Base-by-base conservation (phyloP, 2,888 invertebrate species). In the Acanthopleura granulata region DNA sequence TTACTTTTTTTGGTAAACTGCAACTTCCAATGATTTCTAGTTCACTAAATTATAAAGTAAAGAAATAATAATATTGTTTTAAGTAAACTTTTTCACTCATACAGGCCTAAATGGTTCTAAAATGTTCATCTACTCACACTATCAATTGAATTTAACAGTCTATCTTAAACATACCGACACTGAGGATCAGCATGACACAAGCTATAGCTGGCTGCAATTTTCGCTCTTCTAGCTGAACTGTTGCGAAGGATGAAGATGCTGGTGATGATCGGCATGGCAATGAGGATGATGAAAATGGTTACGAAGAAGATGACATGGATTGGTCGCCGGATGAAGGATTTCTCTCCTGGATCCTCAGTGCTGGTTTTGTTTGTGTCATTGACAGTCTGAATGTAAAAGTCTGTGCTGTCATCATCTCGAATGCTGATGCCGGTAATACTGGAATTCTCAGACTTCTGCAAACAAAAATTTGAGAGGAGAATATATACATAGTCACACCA, bases 281-380 rank as follows among this genome's bases (percentile, higher is more conserved):
- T 66, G 3, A 66, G 66, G 16, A 66, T 66, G 66, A 66, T 66
- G 66, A 66, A 66, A 27, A 66, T 27, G 25, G 66, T 66, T 9
- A 66, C 25, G 66, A 66, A 66, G 29, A 66, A 66, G 29, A 66
- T 66, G 66, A 66, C 29, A 14, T 66, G 66, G 29, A 66, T 66
- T 66, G 66, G 66, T 27, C 66, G 66, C 18, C 14, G 66, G 22
- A 66, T 66, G 25, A 9, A 66, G 29, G 29, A 66, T 25, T 27
- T 66, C 9, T 66, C 29, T 25, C 29, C 66, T 16, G 25, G 22
- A 27, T 66, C 66, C 29, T 66, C 66, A 4, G 18, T 22, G 12
- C n/a, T n/a, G 29, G 3, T 3, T 14, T 22, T 27, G 16, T 6
- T 27, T 16, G 16, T 15, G 6, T 66, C 66, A 27, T 66, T 66